Evolutionary conservation across 1,140 invertebrate species (phyloP), one percentile per base, ranked within the genome.

Genomic region (Sinella curviseta): DNA sequence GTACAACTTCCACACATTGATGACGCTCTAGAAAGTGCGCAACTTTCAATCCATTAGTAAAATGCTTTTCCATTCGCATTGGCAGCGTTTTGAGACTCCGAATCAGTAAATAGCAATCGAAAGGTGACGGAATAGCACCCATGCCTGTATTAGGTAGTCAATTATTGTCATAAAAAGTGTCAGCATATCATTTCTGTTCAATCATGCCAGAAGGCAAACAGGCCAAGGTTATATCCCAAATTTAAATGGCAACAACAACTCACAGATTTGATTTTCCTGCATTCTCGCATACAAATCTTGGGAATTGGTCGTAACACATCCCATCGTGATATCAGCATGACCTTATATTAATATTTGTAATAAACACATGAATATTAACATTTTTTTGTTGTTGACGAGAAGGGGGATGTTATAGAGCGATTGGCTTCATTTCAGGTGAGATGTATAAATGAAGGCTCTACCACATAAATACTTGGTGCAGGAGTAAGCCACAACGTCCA

Each of bases 311-410:
- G 88, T 87, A 39, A 89, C 84, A 70, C 85, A 87, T n/a, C 91
- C 91, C 92, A 93, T 92, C 1, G 92, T 89, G 76, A 91, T 90
- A 87, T 92, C 91, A 36, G 89, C 88, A 84, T 92, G 91, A 16
- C 91, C 91, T n/a, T 70, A 70, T 14, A 70, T 70, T 33, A 33
- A 70, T 31, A 31, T 8, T 24, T 24, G 31, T 4, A 24, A 33
- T 31, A 30, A 8, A n/a, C 26, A 70, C n/a, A n/a, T n/a, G n/a
- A n/a, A n/a, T n/a, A n/a, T n/a, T n/a, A n/a, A n/a, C n/a, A n/a
- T n/a, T n/a, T n/a, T n/a, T n/a, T n/a, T n/a, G n/a, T n/a, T n/a
- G n/a, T n/a, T 20, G 20, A 48, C 8, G 39, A 12, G 8, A 12
- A 8, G 39, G 39, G 8, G 39, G 8, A n/a, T n/a, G n/a, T n/a